phyloP scores from a whole-genome alignment of 2,113 vertebrate species.

The Helogale parvula region DNA sequence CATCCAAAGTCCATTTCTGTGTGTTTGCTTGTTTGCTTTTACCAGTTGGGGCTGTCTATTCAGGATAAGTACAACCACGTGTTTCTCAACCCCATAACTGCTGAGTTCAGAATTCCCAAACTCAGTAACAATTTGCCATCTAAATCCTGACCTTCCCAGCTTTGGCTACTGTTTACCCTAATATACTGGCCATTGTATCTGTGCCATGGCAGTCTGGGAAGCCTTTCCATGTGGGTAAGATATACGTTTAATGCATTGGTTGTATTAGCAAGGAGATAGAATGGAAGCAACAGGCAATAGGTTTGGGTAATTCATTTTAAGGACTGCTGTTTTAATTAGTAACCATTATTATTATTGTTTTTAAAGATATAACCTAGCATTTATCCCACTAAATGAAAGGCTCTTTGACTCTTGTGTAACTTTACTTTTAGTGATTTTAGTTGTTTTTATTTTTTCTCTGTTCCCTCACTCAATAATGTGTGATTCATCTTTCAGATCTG shows the following conservation, averaged over 20 bases:
- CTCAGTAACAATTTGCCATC: background rate
- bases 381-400: background rate
- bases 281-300: background rate
- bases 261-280: background rate
- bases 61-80: background rate
- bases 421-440: background rate
- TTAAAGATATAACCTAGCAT: background rate
- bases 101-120: background rate
- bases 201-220: accelerated
- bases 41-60: background rate
- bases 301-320: conserved; percentile 44
- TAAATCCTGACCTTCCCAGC: background rate
- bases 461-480: background rate
- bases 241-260: background rate
- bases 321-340: background rate
- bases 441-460: background rate
- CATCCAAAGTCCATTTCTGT: background rate
- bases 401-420: background rate
- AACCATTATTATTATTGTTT: background rate
- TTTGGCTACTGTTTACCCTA: background rate
- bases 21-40: background rate
- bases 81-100: background rate
- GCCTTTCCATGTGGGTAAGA: background rate
- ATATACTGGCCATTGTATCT: background rate
- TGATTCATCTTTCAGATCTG: background rate